Evolutionary conservation across 2,113 vertebrate genomes (phyloP).

Genomic region (Antigone vipio): DNA sequence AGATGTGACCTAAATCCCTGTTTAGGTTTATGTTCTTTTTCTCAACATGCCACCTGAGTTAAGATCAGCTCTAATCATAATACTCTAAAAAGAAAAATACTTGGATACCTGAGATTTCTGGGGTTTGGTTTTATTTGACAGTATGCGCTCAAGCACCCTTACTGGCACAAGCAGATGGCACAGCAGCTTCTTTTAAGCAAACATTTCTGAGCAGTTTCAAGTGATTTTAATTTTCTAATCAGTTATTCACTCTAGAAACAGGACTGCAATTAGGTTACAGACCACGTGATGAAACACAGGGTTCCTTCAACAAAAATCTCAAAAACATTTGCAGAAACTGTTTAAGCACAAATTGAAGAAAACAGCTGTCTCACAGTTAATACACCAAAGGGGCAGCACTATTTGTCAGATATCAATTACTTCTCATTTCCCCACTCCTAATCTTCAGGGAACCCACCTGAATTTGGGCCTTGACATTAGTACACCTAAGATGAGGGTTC

Average conservation of each 20-base stretch:
- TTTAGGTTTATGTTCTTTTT: background rate
- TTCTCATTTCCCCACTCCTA: background rate
- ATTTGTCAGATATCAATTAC: background rate
- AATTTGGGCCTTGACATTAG: background rate
- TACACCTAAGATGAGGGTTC: background rate
- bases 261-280: background rate
- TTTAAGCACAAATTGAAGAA: background rate
- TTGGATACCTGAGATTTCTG: background rate
- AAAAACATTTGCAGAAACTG: background rate
- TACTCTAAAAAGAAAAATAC: background rate
- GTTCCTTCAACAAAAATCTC: background rate
- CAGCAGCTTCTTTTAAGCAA: background rate
- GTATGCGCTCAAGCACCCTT: background rate
- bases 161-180: background rate
- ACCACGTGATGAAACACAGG: background rate
- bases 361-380: background rate
- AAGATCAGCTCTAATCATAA: background rate
- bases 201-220: background rate
- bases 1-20: background rate
- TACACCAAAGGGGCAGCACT: rapidly evolving
- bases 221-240: background rate
- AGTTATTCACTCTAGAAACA: background rate
- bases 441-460: background rate
- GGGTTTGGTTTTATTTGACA: background rate
- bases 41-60: background rate